Evolutionary conservation across 2,797 vertebrate genomes (phyloP), one percentile per base, ranked within the genome.

Genomic region (Bucorvus abyssinicus): DNA sequence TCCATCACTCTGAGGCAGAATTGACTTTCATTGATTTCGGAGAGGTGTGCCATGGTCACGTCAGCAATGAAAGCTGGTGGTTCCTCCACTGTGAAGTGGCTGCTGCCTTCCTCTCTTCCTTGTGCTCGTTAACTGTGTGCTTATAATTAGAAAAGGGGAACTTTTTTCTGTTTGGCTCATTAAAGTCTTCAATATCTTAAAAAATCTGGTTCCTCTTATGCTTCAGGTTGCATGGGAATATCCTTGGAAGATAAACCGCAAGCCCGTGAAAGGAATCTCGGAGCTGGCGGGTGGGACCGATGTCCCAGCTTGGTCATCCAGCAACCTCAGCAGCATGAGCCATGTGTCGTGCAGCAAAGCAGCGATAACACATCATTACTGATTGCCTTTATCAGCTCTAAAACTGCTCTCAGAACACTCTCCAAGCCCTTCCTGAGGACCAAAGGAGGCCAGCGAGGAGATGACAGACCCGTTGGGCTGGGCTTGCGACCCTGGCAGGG

Each of bases 321-420:
- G 49, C 44, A 9, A 3, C 40, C 56, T 30, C 22, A 5, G 36
- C 59, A 18, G 19, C 0, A 1, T 3, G 8, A 47, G 45, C 34
- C 36, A 1, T 6, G 8, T 2, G 52, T 4, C 0, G 2, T 6
- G 26, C 0, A 7, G 19, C 40, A 70, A 30, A 52, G 36, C 67
- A 23, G 40, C 4, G 2, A 4, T 17, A 30, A n/a, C 27, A 3
- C 15, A 0, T 3, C 14, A 23, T n/a, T 57, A 42, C 79, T 14
- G 8, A 12, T 20, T 38, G 60, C 67, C 61, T 74, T 68, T 36
- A 4, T 29, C 63, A 60, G 71, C 71, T 16, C 0, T 2, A 24
- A 61, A 93, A 50, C 11, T 23, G 55, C 29, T 65, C 38, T 45
- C 8, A 1, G 23, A 63, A 34, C 8, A 1, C 20, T 5, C 14